Evolutionary conservation across 2,797 vertebrate genomes (phyloP).

Genomic region (Sebastiscus tertius): DNA sequence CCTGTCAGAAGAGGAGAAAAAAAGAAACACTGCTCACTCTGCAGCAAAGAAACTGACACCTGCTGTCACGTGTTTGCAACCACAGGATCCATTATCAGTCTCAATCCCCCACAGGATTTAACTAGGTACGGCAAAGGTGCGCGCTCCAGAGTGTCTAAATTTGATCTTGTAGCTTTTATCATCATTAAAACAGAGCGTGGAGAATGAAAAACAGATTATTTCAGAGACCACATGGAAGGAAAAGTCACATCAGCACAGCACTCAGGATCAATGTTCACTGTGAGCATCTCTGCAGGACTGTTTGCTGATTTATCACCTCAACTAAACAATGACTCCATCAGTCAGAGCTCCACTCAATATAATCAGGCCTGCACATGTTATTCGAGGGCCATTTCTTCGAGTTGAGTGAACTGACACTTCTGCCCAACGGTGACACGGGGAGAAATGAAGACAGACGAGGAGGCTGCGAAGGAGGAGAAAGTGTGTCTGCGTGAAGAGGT

Average conservation of each 20-base stretch:
- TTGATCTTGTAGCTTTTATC: not conserved
- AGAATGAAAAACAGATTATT: not conserved
- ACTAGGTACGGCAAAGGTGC: not conserved
- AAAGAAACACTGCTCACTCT: not conserved
- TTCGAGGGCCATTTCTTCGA: slow-evolving; percentile 11
- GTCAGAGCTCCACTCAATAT: not conserved
- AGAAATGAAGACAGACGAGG: slow-evolving; percentile 24
- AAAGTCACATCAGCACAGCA: not conserved
- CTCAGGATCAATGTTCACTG: not conserved
- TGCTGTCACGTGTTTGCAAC: slow-evolving; percentile 36
- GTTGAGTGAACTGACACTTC: slow-evolving; percentile 23
- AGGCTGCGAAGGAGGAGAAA: not conserved
- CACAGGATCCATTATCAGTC: slow-evolving; percentile 9
- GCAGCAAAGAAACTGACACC: slow-evolving; percentile 25
- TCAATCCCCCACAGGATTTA: not conserved
- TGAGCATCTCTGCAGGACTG: not conserved
- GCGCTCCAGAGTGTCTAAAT: not conserved
- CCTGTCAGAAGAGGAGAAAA: slow-evolving; percentile 6
- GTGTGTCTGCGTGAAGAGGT: slow-evolving; percentile 4
- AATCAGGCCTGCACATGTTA: not conserved
- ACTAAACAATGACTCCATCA: slow-evolving; percentile 18
- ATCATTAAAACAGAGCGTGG: not conserved
- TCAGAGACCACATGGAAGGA: not conserved
- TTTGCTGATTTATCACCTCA: slow-evolving; percentile 13
- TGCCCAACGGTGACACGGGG: slow-evolving; percentile 17